Percentiles rank a stretch among this genome's conserved stretches.
These are phyloP conservation scores for Zosterops lateralis DNA, from an alignment of 2,113 vertebrate genomes.

Conservation along the genomic window DNA sequence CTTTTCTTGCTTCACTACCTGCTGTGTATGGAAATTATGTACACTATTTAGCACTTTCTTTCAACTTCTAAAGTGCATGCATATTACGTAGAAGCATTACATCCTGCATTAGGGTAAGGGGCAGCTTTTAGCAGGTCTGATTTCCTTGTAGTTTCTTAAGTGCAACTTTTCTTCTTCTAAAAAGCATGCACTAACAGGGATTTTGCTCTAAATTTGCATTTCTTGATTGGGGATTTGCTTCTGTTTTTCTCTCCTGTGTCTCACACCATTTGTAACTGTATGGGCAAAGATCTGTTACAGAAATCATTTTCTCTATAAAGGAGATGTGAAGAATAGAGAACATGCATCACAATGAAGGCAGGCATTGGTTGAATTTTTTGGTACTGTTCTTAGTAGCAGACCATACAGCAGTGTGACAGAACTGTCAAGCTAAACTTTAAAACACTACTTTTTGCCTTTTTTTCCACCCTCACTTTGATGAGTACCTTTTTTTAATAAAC, in stretches of 20 bases:
- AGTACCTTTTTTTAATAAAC: background rate
- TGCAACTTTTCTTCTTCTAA: background rate
- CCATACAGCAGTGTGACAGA: background rate
- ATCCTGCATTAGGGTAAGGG: slow-evolving; percentile 9
- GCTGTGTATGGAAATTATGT: slow-evolving; percentile 73
- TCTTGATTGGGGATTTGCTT: slow-evolving; percentile 16
- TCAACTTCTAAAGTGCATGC: slow-evolving; percentile 62
- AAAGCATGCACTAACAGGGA: background rate
- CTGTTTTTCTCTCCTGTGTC: background rate
- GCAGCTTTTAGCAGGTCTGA: slow-evolving; percentile 42
- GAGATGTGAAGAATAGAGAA: background rate
- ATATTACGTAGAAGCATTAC: slow-evolving; percentile 51
- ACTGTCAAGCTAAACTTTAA: background rate
- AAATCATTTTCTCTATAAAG: background rate
- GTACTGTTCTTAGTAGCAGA: background rate
- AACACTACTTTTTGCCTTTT: background rate
- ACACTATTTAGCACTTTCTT: slow-evolving; percentile 68
- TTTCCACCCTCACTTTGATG: background rate
- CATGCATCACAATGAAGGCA: background rate
- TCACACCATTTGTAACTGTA: background rate
- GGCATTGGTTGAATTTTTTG: background rate
- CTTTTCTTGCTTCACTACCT: slow-evolving; percentile 72
- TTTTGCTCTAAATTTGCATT: slow-evolving; percentile 35
- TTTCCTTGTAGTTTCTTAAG: slow-evolving; percentile 34
- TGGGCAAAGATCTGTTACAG: slow-evolving; percentile 3